These are phyloP conservation scores for Arenaria interpres DNA, from an alignment of 2,113 vertebrate genomes.

Conservation along the genomic window DNA sequence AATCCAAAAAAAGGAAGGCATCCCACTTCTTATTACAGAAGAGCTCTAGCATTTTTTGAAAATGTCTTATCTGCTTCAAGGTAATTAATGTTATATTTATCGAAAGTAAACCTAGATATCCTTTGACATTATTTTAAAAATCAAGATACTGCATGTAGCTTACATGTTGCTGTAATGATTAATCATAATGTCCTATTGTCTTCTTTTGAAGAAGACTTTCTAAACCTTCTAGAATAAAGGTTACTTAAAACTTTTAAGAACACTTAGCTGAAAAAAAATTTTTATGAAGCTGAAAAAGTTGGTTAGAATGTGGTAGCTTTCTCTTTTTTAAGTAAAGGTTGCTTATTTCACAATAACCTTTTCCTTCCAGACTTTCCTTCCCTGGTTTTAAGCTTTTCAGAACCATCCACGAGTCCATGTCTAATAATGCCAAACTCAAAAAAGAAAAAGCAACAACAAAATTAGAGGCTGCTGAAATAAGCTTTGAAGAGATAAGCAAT, in stretches of 20 bases:
- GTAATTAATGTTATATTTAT: not conserved
- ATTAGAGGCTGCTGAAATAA: not conserved
- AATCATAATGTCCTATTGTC: not conserved
- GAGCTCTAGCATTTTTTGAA: not conserved
- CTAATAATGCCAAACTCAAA: not conserved
- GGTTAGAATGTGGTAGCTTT: not conserved
- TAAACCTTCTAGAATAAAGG: not conserved
- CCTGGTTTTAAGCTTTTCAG: not conserved
- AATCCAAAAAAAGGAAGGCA: not conserved
- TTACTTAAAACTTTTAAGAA: not conserved
- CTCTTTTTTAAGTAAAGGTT: not conserved
- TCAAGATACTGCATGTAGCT: not conserved
- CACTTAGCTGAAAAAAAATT: not conserved
- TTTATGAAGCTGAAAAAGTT: not conserved
- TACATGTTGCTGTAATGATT: not conserved
- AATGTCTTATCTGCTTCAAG: not conserved
- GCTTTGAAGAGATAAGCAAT: not conserved
- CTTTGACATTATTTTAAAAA: not conserved
- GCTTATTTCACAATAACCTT: not conserved
- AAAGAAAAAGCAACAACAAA: not conserved
- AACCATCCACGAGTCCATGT: not conserved
- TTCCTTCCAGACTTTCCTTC: not conserved
- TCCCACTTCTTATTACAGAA: not conserved
- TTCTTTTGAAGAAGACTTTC: not conserved
- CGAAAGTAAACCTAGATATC: not conserved